Evolutionary conservation across 2,797 vertebrate genomes (phyloP), one percentile per base, ranked within the genome.

Genomic region (Sardinella longiceps): DNA sequence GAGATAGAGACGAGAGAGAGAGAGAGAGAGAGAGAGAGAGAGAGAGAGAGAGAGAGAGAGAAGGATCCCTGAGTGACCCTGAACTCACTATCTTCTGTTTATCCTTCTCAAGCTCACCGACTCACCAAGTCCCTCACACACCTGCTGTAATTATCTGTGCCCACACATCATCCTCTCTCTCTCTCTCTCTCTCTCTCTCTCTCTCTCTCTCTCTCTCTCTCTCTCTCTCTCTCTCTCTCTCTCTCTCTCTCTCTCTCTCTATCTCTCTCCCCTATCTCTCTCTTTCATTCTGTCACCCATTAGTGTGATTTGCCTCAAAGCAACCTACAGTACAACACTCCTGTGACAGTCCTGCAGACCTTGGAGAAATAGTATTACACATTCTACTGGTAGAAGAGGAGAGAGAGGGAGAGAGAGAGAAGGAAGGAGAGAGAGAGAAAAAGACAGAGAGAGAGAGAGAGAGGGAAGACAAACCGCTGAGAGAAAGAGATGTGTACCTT

Each of bases 361-460:
- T 80, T 81, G 63, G 63, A 70, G 28, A 37, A 70, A n/a, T 30
- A 70, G 28, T 11, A 51, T 88, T 82, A 70, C n/a, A 3, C 10
- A 33, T 20, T 46, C 33, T 37, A 53, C 12, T 39, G 18, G 39
- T 74, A 70, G 77, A 53, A 83, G 83, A 53, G 84, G 25, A 70
- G 43, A 81, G 53, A 80, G 58, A 83, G 63, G 74, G 10, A 30
- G 60, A 86, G 80, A 63, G 84, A 86, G 84, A 82, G 84, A 83
- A 11, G 23, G 58, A 80, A 25, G 9, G 7, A 28, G 60, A 28
- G 25, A 28, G 25, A 63, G 60, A 28, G 58, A 63, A 9, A 63
- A 25, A 63, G 60, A 28, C 1, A 63, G 25, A 33, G 25, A 30
- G 25, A 30, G 28, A 12, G 60, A 33, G 25, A 30, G 60, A 58